A percentile compares a stretch with the other conserved stretches of the same genome.
Conservation (phyloP, 2,888 invertebrate species). For the Orchestes rusci region DNA sequence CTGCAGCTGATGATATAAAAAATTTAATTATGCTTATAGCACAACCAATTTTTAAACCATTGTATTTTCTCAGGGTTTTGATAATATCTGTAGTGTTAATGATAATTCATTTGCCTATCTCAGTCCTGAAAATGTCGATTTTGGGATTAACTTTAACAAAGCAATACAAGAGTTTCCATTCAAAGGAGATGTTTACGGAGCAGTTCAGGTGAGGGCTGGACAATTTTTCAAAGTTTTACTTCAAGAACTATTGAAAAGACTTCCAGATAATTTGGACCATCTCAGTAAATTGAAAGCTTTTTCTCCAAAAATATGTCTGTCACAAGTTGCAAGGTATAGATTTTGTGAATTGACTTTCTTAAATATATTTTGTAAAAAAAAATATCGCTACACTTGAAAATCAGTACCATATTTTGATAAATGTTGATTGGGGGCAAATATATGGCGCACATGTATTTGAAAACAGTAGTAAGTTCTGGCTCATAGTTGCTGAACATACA, state of each 20-base stretch:
- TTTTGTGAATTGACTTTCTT: background rate
- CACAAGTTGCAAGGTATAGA: background rate
- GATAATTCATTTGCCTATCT: background rate
- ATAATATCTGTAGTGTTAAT: background rate
- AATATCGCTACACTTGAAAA: background rate
- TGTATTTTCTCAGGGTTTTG: background rate
- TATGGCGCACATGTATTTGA: background rate
- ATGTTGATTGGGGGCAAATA: background rate
- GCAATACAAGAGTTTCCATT: background rate
- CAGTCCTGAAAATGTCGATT: background rate
- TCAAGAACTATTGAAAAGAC: background rate
- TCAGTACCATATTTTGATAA: background rate
- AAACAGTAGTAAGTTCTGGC: background rate
- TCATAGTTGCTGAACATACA: no score
- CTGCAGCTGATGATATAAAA: background rate
- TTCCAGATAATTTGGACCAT: background rate
- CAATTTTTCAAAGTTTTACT: background rate
- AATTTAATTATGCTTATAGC: background rate
- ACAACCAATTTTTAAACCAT: background rate
- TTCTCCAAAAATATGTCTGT: background rate
- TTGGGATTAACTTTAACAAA: background rate
- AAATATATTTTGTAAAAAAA: no score
- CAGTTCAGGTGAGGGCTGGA: background rate
- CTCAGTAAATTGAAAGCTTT: background rate
- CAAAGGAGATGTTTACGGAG: background rate